Base-by-base conservation (phyloP, 2,113 vertebrate genomes). In the Steatornis caripensis region DNA sequence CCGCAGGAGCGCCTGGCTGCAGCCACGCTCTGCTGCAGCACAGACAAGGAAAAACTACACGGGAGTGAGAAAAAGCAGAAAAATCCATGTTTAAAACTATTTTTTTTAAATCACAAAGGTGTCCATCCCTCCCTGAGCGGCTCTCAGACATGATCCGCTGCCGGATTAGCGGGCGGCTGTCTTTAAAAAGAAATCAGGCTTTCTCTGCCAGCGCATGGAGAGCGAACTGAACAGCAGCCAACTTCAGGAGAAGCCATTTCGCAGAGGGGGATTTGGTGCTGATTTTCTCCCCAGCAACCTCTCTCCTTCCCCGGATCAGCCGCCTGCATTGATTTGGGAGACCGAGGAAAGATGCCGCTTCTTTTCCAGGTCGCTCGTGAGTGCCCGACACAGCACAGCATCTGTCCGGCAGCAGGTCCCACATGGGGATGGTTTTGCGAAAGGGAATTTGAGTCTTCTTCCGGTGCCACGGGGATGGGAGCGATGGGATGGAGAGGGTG, bases 241-340 rank as follows among this genome's bases (percentile, higher is more conserved):
- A 39, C 51, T 76, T 64, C 45, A 95, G 95, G 7, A 87, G 75
- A 81, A 79, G 81, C 75, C 92, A 93, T 88, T 97, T 96, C 92
- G 77, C 60, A 78, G 43, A 69, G 48, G 14, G 55, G 68, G 21
- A 81, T 64, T 70, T 23, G 39, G 19, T 68, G 89, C 57, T n/a
- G 36, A 41, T 77, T 62, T 70, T 82, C 46, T 65, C 60, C 74
- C 72, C 61, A 39, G 46, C 72, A 84, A 61, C 82, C 51, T 55
- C 66, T 60, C 65, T 85, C 66, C 23, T 48, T 55, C 30, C 45
- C 57, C 6, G 0, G 48, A 34, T 36, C 20, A 24, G 71, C 30
- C 15, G 5, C 34, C 61, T 55, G 55, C 81, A 84, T 15, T 3
- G 3, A 91, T 48, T 6, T 2, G 2, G 36, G 16, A 79, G 30